Base-by-base conservation (phyloP, 2,888 invertebrate species). In the Periphyllus acericola region DNA sequence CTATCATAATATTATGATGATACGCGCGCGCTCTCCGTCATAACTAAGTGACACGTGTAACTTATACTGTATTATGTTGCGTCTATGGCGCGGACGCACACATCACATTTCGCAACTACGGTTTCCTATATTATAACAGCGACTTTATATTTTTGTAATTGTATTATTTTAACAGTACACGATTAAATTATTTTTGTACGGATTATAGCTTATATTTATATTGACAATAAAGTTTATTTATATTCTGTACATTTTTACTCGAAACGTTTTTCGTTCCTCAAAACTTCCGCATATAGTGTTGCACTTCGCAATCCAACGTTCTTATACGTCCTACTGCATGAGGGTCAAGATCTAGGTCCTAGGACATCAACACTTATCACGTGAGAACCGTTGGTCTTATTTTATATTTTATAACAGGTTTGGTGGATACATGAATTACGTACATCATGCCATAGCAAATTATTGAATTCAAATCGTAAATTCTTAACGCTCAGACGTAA, bases 81-180 rank as follows among this genome's bases (percentile, higher is more conserved):
- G 14, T 14, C 14, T 19, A 66, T 78, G 29, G 1, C 14, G 32
- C 36, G n/a, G 25, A 66, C 21, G 11, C 25, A 17, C 11, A 68
- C 68, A 36, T 29, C 21, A 68, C 66, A 40, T 81, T 81, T 81
- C 40, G 81, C n/a, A 40, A 81, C 40, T 29, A 40, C 81, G 68
- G 80, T 81, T 68, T 81, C 81, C 81, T 81, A 81, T 66, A n/a
- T 46, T 46, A 46, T 60, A 60, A 68, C 25, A 29, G 40, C 40
- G 66, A 60, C 80, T 66, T 66, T 8, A 36, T 80, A n/a, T 40
- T 32, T 19, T 68, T 81, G 29, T 55, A 68, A 17, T 46, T 81
- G 40, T 55, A 68, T 25, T 9, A 11, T 55, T 40, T 68, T 46
- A 60, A 60, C 60, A 25, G 17, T 79, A 60, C 25, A 17, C 60